These are phyloP conservation scores for Rhinophrynus dorsalis DNA, from an alignment of 2,797 vertebrate genomes.

Conservation along the genomic window DNA sequence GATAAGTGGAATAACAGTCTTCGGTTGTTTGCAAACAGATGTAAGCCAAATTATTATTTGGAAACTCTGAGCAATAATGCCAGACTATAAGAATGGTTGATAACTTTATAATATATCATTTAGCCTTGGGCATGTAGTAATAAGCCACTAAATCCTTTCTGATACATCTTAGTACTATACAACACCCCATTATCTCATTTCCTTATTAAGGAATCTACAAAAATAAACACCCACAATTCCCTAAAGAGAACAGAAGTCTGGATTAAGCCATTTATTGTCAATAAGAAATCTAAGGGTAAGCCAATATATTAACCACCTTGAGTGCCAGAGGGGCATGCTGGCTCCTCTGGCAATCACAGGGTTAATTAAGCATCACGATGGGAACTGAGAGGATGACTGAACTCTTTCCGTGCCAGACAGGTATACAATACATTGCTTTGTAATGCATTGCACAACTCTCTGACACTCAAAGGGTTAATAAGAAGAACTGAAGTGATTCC, in stretches of 20 bases:
- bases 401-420: no score
- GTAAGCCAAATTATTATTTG: slow-evolving; percentile 5
- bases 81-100: background rate
- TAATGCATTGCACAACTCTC: no score
- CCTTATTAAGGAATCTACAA: slow-evolving; percentile 12
- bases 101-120: background rate
- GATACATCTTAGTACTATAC: slow-evolving; percentile 1
- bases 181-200: slow-evolving; percentile 6
- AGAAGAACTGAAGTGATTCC: no score
- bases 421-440: no score
- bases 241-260: background rate
- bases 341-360: no score
- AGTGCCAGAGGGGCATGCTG: no score
- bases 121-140: slow-evolving; percentile 15
- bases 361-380: no score
- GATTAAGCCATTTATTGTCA: no score
- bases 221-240: slow-evolving; percentile 10
- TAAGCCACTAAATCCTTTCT: slow-evolving; percentile 4
- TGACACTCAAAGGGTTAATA: no score
- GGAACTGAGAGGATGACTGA: no score
- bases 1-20: slow-evolving; percentile 19
- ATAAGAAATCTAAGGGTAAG: no score
- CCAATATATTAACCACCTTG: no score
- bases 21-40: slow-evolving; percentile 14
- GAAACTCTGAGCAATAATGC: background rate